These are phyloP conservation scores for Andricus grossulariae DNA, from an alignment of 1,140 invertebrate genomes.

Conservation along the genomic window DNA sequence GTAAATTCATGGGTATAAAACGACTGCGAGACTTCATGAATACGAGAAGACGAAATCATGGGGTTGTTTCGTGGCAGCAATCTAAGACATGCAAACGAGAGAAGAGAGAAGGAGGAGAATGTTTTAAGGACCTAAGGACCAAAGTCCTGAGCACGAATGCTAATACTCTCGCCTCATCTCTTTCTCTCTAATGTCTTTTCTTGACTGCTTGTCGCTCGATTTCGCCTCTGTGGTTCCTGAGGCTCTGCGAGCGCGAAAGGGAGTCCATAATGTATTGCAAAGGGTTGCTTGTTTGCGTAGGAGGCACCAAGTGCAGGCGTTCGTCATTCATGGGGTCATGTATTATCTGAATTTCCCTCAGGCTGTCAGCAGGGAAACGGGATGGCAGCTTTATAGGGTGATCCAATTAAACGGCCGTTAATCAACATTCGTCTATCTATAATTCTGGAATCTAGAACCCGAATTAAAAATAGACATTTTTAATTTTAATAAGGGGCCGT, in stretches of 20 bases:
- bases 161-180: conserved; percentile 33
- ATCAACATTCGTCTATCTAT: neutral
- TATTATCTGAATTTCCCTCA: conserved; percentile 52
- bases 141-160: conserved; percentile 35
- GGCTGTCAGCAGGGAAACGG: conserved; percentile 32
- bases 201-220: conserved; percentile 8
- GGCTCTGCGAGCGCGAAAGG: conserved; percentile 5
- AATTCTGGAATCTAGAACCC: no score
- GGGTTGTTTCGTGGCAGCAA: conserved; percentile 52
- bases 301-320: conserved; percentile 52
- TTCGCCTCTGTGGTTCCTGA: neutral
- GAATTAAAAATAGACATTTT: no score
- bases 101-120: conserved; percentile 15
- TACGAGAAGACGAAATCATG: conserved; percentile 52
- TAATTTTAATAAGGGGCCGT: no score
- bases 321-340: conserved; percentile 58
- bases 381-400: conserved; percentile 1
- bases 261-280: conserved; percentile 55
- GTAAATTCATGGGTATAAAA: conserved; percentile 46
- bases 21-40: conserved; percentile 49
- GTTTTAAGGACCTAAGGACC: no score
- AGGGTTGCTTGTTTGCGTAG: conserved; percentile 59
- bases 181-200: conserved; percentile 32
- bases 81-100: conserved; percentile 44
- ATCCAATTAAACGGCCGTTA: conserved; percentile 22